phyloP scores from a whole-genome alignment of 2,113 vertebrate species.

The Gavia stellata region DNA sequence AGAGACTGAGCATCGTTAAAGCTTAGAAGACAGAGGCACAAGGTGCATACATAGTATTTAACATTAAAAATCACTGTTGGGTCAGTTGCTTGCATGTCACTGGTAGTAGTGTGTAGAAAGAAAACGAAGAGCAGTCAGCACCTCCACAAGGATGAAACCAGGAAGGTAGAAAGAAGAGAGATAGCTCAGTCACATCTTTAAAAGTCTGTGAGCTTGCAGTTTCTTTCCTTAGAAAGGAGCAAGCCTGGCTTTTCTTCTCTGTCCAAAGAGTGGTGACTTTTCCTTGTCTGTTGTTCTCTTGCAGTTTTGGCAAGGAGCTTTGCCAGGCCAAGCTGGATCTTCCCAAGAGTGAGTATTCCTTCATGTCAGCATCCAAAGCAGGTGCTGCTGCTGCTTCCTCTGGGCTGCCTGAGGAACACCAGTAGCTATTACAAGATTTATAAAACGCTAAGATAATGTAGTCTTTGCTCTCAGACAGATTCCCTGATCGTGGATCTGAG shows the following conservation, averaged over 20 bases:
- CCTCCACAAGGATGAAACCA: neutral
- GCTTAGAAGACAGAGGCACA: neutral
- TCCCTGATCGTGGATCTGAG: neutral
- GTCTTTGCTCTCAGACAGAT: neutral
- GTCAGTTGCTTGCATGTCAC: neutral
- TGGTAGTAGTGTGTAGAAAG: neutral
- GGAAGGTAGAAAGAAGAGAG: neutral
- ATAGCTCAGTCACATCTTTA: neutral
- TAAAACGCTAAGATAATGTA: neutral
- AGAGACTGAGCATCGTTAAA: neutral
- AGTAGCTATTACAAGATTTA: neutral
- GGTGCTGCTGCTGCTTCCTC: neutral
- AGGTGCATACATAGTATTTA: neutral
- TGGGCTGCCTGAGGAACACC: neutral
- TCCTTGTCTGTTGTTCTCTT: constrained; percentile 13
- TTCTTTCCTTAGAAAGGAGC: neutral
- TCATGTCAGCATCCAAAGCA: neutral
- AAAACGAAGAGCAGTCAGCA: neutral
- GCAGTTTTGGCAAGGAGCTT: constrained; percentile 91
- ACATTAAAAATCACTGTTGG: neutral
- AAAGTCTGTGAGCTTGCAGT: neutral
- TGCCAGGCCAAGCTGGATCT: constrained; percentile 83
- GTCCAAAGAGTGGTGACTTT: neutral
- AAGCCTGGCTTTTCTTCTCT: neutral
- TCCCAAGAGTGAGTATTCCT: constrained; percentile 88